Evolutionary conservation across 2,797 vertebrate genomes (phyloP), one percentile per base, ranked within the genome.

Genomic region (Sparus aurata): DNA sequence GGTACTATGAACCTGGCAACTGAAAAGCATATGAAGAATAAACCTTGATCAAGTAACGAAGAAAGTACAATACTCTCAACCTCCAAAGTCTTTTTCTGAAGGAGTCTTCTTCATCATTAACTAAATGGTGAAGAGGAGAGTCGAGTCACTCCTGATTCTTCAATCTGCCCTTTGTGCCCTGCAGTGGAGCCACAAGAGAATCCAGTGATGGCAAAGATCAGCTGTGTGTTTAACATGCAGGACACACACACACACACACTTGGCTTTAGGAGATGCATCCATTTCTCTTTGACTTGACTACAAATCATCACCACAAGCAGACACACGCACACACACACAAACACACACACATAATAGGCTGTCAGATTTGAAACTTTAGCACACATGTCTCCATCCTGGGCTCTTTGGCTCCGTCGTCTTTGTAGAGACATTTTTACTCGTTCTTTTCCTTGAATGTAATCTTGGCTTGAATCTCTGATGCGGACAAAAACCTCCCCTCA

Each of bases 221-320:
- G 92, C 94, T 94, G 93, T 94, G 92, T 82, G 83, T 86, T 96
- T 95, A 92, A 88, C 77, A 95, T 95, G 94, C 95, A 92, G 72
- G 85, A 65, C 94, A 92, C 93, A 91, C 87, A 74, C 78, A n/a
- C 63, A 50, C 72, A 74, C 83, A 84, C 89, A 85, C 91, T 92
- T 92, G 68, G 87, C 89, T 82, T 82, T 66, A 59, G 83, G 59
- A 30, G 69, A 85, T 71, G 75, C 88, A 73, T 79, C 73, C 72
- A 85, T 84, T 88, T 80, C 75, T 70, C 67, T 83, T 85, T 87
- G 85, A 92, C 73, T 81, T 73, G 75, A 87, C 88, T 87, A 61
- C 90, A 88, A 91, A 87, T 92, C 91, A 89, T 85, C 76, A 54
- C 62, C 67, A 18, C 66, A 67, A 52, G 50, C 62, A 53, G 18